Evolutionary conservation across 1,140 invertebrate species (phyloP).

Genomic region (Neodiprion fabricii): DNA sequence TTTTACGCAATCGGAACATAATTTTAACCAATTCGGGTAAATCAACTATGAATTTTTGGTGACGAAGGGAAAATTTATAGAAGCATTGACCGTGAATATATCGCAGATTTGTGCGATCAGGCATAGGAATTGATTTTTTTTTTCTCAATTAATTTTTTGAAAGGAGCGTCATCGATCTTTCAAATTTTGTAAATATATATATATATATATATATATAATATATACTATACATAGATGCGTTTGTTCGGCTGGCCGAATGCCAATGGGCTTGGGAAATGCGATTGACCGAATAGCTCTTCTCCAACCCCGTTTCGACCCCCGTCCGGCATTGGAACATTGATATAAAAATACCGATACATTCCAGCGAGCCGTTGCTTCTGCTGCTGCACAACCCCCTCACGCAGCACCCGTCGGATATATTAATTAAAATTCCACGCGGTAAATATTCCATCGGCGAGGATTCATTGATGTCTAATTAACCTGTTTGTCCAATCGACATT

Average conservation of each 20-base stretch:
- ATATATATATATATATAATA: too few relatives aligned
- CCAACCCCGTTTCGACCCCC: not conserved
- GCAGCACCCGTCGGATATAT: not conserved
- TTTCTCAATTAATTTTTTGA: not conserved
- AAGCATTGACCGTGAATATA: too few relatives aligned
- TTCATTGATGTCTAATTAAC: not conserved
- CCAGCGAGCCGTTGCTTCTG: not conserved
- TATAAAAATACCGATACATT: constrained; percentile 5
- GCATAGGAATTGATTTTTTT: not conserved
- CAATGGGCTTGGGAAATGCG: not conserved
- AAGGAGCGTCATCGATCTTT: too few relatives aligned
- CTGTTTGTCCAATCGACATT: not conserved
- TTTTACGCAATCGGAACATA: too few relatives aligned
- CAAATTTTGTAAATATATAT: too few relatives aligned
- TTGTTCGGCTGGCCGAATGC: constrained; percentile 6
- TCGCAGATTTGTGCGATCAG: too few relatives aligned
- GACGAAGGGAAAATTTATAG: too few relatives aligned
- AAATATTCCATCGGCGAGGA: not conserved
- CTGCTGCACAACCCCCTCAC: not conserved
- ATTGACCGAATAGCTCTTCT: not conserved
- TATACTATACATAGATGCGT: not conserved
- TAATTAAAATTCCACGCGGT: not conserved
- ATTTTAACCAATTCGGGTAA: too few relatives aligned
- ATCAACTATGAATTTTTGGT: too few relatives aligned
- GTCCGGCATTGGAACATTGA: not conserved